These are phyloP conservation scores for Byasa hedistus DNA, from an alignment of 2,888 invertebrate species.

Conservation along the genomic window DNA sequence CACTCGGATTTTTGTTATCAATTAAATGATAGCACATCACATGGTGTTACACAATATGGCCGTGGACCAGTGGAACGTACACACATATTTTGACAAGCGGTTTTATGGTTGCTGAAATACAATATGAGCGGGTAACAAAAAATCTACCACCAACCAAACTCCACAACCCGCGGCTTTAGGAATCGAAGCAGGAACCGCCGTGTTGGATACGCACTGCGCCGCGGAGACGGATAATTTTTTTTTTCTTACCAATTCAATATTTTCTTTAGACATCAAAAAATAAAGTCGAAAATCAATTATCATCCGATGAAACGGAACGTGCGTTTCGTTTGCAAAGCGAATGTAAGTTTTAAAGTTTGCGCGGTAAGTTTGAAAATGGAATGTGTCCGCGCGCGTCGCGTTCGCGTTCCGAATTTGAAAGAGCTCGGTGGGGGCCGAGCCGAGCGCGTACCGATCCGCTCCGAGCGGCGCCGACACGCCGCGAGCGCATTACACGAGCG, in stretches of 20 bases:
- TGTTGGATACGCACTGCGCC: too few relatives aligned
- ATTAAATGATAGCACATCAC: too few relatives aligned
- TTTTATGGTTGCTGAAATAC: too few relatives aligned
- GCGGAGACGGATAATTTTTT: conserved; percentile 11
- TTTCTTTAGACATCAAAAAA: conserved; percentile 10
- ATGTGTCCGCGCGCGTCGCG: conserved; percentile 55
- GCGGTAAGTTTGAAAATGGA: conserved; percentile 41
- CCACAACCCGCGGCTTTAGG: too few relatives aligned
- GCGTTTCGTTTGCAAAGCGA: conserved; percentile 29
- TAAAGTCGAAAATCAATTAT: conserved; percentile 27
- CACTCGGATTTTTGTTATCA: too few relatives aligned
- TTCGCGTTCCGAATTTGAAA: conserved; percentile 69
- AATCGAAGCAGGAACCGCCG: too few relatives aligned
- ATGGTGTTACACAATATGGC: too few relatives aligned
- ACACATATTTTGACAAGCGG: too few relatives aligned
- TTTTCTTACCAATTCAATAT: conserved; percentile 29
- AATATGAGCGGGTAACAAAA: too few relatives aligned
- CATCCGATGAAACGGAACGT: not conserved
- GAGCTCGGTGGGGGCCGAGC: conserved; percentile 69
- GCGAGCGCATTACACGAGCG: conserved; percentile 72
- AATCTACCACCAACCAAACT: too few relatives aligned
- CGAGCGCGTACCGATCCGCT: conserved; percentile 77
- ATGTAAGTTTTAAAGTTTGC: conserved; percentile 37
- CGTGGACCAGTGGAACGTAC: too few relatives aligned
- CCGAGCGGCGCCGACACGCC: conserved; percentile 75